A percentile compares a stretch with the other conserved stretches of the same genome.
Conservation (phyloP, 2,797 vertebrate species). For the Carcharodon carcharias region DNA sequence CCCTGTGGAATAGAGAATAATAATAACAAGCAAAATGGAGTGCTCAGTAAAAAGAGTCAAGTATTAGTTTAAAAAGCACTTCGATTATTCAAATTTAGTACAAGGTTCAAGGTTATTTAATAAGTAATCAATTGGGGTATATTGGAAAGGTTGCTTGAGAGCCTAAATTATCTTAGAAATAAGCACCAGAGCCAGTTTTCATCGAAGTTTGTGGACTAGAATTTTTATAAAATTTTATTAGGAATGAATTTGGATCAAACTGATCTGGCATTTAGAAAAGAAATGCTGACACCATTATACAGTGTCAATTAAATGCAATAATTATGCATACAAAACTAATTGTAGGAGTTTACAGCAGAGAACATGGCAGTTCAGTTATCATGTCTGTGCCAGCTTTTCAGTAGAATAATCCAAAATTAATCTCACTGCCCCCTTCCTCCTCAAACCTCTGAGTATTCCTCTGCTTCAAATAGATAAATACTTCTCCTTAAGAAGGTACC, state of each 20-base stretch:
- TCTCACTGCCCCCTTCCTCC: neutral
- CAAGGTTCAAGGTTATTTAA: neutral
- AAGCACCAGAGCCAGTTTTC: neutral
- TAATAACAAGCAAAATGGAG: neutral
- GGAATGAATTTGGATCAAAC: neutral
- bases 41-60: neutral
- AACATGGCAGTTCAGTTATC: neutral
- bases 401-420: neutral
- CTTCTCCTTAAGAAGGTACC: neutral
- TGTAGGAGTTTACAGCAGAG: neutral
- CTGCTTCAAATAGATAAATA: neutral
- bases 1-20: constrained; percentile 57
- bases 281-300: neutral
- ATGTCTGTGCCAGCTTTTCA: neutral
- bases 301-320: neutral
- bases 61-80: neutral
- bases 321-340: neutral
- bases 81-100: neutral
- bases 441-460: neutral
- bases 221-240: neutral
- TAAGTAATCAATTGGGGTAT: neutral
- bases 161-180: neutral
- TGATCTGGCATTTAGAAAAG: neutral
- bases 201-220: neutral
- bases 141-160: neutral